Base-by-base conservation (phyloP, 1,140 invertebrate species). In the Pomacea maculata region DNA sequence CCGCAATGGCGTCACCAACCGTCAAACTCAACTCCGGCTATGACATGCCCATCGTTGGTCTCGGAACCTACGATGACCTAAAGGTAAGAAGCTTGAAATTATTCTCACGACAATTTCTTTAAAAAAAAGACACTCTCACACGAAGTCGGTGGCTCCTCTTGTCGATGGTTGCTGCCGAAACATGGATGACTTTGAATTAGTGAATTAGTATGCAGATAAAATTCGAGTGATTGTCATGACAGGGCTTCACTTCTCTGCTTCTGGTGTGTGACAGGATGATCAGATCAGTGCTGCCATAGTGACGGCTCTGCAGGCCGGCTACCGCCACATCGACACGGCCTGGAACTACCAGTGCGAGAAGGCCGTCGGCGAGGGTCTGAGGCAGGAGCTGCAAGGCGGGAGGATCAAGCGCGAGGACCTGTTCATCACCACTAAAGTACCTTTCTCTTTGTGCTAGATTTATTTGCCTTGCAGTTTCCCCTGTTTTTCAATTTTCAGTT, bases 301-400 rank as follows among this genome's bases (percentile, higher is more conserved):
- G 86, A 92, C 92, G 83, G 95, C 93, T 0, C 93, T 95, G 78
- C 93, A 95, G 75, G 86, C 92, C 52, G 95, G 95, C 3, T 96
- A 95, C 86, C 92, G 94, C 11, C 94, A 94, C 83, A 94, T 96
- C 78, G 95, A 95, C 87, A 94, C 94, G 34, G 95, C 95, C 19
- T 91, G 92, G 67, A 87, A 94, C 8, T 95, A 95, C 84, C 80
- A 84, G 73, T 92, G 91, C 79, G 92, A 93, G 80, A 85, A 84
- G 55, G 88, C 81, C 8, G 90, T 93, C 65, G 92, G 92, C 11
- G 83, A 87, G 52, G 90, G 86, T 19, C 80, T 87, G 34, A 82
- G 64, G 25, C 86, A 89, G 19, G 90, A 87, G 85, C 84, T 93
- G n/a, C 79, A 88, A n/a, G 85, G 86, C 55, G 90, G 90, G 12